Base-by-base conservation (phyloP, 2,113 vertebrate species). In the Entosphenus tridentatus region DNA sequence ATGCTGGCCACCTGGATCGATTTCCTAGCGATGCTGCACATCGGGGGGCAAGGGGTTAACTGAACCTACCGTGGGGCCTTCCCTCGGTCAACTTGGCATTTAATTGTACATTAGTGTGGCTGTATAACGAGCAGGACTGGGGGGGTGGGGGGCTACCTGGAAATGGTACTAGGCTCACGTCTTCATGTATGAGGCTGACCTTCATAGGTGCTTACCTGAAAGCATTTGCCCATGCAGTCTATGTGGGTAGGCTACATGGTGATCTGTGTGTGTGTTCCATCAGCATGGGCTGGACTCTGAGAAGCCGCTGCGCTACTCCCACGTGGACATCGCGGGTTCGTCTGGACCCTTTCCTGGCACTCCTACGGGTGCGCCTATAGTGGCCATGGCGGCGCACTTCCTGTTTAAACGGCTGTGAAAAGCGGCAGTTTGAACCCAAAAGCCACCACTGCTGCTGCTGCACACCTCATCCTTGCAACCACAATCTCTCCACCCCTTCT, bases 281-380 rank as follows among this genome's bases (percentile, higher is more conserved):
- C 78, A 85, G 83, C 73, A 80, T 14, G 83, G 83, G 2, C 73
- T 82, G 69, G 81, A 85, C 71, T 84, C 83, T 0, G 65, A 56
- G 2, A 55, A 68, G 1, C 81, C 83, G 69, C 77, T 85, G 72
- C 77, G 77, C 0, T 85, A 81, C 73, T 84, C 83, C 68, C 83
- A 85, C 71, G 71, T 84, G 2, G 83, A 85, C 75, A 85, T 85
- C 3, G 83, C 83, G 2, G 83, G 83, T 54, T 85, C 83, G 68
- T 81, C 79, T 5, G 83, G 83, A 62, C 83, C 83, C 55, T 85
- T 82, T 76, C 83, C 83, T 1, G 83, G 83, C 8, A 75, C 84
- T 21, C 83, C 83, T 11, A 84, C 83, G 2, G 83, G 83, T 67
- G 78, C 82, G 2, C 83, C 83, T 14, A 77, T 85, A 57, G 57